Conservation (phyloP, 2,113 vertebrate genomes). For the Crotophaga sulcirostris region DNA sequence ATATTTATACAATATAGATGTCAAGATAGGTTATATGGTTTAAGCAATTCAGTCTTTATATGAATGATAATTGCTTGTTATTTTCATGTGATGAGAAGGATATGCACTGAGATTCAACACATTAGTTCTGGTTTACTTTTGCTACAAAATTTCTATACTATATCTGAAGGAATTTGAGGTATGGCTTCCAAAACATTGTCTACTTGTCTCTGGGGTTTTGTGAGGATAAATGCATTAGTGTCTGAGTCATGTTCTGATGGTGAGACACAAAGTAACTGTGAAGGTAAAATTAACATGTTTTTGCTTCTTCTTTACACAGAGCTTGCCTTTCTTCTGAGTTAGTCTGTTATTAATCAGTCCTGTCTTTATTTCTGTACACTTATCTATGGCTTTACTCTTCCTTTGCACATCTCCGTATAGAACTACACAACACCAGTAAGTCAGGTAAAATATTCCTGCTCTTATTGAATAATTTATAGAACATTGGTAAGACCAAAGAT, state of each 20-base stretch:
- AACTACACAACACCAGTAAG: neutral
- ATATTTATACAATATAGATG: neutral
- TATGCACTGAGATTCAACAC: neutral
- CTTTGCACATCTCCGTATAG: neutral
- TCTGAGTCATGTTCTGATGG: neutral
- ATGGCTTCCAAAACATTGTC: neutral
- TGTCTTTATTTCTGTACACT: neutral
- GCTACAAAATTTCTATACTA: neutral
- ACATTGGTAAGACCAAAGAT: neutral
- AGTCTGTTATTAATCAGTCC: neutral
- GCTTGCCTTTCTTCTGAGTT: neutral
- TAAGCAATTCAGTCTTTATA: neutral
- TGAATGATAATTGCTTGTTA: neutral
- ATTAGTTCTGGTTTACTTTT: neutral
- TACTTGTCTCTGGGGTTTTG: neutral
- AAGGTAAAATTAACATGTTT: neutral
- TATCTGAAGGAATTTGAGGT: neutral
- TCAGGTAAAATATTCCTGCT: neutral
- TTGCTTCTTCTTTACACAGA: neutral
- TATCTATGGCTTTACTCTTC: neutral
- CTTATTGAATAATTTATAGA: neutral
- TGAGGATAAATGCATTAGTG: neutral
- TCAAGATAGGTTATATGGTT: neutral
- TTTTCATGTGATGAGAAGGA: neutral
- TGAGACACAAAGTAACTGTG: neutral